Evolutionary conservation across 2,888 invertebrate genomes (phyloP).

Genomic region (Copidosoma aretas): DNA sequence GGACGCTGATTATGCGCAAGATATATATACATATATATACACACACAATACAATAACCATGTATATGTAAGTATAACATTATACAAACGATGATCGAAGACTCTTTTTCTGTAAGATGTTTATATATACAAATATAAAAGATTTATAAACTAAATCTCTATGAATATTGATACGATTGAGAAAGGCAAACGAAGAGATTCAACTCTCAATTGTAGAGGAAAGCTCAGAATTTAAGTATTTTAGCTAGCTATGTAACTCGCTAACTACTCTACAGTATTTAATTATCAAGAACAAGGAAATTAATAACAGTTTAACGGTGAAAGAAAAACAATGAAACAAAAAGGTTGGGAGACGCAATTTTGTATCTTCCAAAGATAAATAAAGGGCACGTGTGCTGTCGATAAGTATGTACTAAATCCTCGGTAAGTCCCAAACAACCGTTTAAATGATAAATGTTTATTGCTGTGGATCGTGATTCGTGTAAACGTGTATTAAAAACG

Average conservation of each 20-base stretch:
- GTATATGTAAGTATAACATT: conserved; percentile 23
- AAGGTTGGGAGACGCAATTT: conserved; percentile 15
- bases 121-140: conserved; percentile 50
- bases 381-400: conserved; percentile 26
- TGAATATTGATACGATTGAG: conserved; percentile 42
- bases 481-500: conserved; percentile 36
- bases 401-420: conserved; percentile 17
- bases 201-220: conserved; percentile 28
- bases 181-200: conserved; percentile 37
- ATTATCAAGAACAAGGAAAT: conserved; percentile 40
- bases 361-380: conserved; percentile 29
- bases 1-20: conserved; percentile 32
- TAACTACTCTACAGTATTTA: conserved; percentile 62
- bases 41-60: no score
- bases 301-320: conserved; percentile 34
- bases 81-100: conserved; percentile 43
- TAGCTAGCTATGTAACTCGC: conserved; percentile 54
- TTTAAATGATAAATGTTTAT: conserved; percentile 41
- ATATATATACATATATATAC: no score
- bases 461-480: conserved; percentile 41
- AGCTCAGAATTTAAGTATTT: conserved; percentile 45
- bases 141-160: conserved; percentile 44
- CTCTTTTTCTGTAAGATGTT: conserved; percentile 55
- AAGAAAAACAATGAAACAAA: conserved; percentile 38
- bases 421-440: conserved; percentile 33